A percentile compares a stretch with the other conserved stretches of the same genome.
phyloP scores from a whole-genome alignment of 2,797 vertebrate species.

The Vespertilio murinus region DNA sequence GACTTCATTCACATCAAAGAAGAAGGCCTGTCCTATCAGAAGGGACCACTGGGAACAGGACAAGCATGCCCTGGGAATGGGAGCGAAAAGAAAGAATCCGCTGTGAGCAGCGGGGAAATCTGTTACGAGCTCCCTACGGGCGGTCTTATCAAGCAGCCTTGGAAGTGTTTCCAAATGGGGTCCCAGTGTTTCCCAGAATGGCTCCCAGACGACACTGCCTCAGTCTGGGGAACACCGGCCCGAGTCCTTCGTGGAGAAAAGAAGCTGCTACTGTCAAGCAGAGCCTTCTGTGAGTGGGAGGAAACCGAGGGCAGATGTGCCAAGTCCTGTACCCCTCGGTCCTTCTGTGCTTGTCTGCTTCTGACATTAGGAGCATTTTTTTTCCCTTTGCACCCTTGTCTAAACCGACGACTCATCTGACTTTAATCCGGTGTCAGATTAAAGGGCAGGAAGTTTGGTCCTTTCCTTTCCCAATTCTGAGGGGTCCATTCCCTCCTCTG shows the following conservation, averaged over 20 bases:
- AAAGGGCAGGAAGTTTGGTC: constrained; percentile 54
- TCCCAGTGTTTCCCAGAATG: background rate
- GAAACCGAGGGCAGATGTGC: background rate
- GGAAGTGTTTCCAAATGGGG: background rate
- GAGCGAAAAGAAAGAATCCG: background rate
- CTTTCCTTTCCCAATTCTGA: constrained; percentile 45
- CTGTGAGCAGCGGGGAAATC: background rate
- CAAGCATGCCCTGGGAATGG: background rate
- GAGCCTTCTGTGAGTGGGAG: background rate
- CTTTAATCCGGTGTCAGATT: background rate
- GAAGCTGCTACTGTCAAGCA: background rate
- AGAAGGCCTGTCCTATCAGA: background rate
- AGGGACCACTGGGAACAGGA: background rate
- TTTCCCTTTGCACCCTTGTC: background rate
- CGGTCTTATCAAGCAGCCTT: background rate
- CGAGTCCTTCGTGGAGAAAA: background rate
- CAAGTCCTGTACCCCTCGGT: background rate
- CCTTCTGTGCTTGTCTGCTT: background rate
- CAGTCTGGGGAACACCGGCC: background rate
- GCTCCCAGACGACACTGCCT: background rate
- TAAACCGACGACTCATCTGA: background rate
- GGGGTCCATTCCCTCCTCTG: background rate
- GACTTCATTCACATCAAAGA: background rate
- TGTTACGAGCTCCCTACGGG: background rate
- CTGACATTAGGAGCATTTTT: background rate